Evolutionary conservation across 2,797 vertebrate genomes (phyloP).

Genomic region (Lutjanus argentimaculatus): DNA sequence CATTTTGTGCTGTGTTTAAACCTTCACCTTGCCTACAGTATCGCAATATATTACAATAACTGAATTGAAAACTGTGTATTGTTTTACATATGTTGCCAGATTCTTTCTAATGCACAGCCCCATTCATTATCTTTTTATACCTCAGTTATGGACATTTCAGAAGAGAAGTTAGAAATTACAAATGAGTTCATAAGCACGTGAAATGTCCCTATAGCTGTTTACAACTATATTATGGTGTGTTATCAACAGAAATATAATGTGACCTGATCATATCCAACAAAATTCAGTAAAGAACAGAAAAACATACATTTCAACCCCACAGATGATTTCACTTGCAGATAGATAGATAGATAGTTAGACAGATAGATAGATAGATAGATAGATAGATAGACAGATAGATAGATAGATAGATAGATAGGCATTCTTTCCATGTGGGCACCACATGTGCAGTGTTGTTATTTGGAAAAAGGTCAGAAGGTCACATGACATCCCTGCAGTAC

Average conservation of each 20-base stretch:
- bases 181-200: neutral
- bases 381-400: neutral
- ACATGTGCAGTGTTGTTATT: constrained; percentile 29
- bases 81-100: no score
- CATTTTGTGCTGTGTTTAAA: no score
- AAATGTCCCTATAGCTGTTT: neutral
- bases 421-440: constrained; percentile 12
- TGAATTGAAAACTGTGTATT: no score
- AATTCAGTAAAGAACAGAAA: no score
- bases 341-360: constrained; percentile 4
- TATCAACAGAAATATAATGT: neutral
- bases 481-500: constrained; percentile 4
- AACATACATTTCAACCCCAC: no score
- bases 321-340: no score
- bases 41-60: no score
- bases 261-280: no score
- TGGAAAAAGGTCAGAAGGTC: constrained; percentile 42
- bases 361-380: neutral
- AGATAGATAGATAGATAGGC: neutral
- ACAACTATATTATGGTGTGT: neutral
- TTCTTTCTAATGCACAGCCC: no score
- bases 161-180: neutral
- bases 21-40: no score
- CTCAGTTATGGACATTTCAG: neutral
- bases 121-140: no score